Percentiles rank a stretch among this genome's conserved stretches.
Conservation (phyloP, 1,140 invertebrate species). For the Belonocnema kinseyi region DNA sequence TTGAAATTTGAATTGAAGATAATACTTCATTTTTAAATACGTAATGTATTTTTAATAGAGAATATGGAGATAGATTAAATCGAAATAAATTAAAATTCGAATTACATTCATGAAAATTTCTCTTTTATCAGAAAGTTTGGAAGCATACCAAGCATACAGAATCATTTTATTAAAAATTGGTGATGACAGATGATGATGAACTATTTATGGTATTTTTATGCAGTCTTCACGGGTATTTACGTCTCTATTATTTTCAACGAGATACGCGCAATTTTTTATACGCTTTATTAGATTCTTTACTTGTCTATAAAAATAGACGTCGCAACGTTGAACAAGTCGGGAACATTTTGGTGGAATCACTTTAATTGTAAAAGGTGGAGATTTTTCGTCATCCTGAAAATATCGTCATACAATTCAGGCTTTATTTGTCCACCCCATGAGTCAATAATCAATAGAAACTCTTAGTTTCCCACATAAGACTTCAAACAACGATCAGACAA, state of each 20-base stretch:
- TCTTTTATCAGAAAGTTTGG: conserved; percentile 39
- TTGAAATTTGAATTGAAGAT: too few species aligned
- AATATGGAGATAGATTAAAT: too few species aligned
- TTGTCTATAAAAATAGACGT: too few species aligned
- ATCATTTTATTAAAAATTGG: too few species aligned
- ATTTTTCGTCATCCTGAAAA: conserved; percentile 41
- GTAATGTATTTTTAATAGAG: too few species aligned
- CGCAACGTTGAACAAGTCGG: too few species aligned
- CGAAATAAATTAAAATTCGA: conserved; percentile 42
- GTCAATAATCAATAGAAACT: too few species aligned
- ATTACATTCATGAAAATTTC: too few species aligned
- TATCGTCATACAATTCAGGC: conserved; percentile 39
- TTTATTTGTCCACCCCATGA: conserved; percentile 50
- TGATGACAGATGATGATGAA: conserved; percentile 40
- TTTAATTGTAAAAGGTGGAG: conserved; percentile 42
- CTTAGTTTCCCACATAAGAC: too few species aligned
- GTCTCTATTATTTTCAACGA: conserved; percentile 36
- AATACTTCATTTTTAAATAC: too few species aligned
- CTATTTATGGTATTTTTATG: conserved; percentile 42
- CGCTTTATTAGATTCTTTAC: conserved; percentile 47
- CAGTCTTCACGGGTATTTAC: conserved; percentile 39
- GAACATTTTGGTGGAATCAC: conserved; percentile 53
- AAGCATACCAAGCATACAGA: conserved; percentile 45
- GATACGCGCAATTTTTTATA: conserved; percentile 34
- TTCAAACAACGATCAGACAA: too few species aligned